Base-by-base conservation (phyloP, 2,888 invertebrate genomes). In the Rhamnusium bicolor region DNA sequence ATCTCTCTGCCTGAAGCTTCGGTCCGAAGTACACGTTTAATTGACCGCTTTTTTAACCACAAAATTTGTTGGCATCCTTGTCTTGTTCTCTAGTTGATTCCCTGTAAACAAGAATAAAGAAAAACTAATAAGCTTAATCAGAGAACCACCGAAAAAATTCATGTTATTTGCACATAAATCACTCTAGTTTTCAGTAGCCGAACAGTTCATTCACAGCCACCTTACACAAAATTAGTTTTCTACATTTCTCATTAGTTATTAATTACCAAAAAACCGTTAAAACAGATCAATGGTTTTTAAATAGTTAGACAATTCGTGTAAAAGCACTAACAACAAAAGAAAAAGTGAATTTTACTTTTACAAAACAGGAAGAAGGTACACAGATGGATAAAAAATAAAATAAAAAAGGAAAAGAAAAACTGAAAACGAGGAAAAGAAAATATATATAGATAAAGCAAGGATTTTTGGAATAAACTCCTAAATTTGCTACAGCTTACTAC, bases 161-260 rank as follows among this genome's bases (percentile, higher is more conserved):
- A 61, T 71, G 66, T 66, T 60, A 66, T 63, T 14, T 27, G 10
- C 7, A 27, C 21, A 72, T 69, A 73, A 69, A 73, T 73, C 60
- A 69, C 71, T 71, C 10, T 7, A 56, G 40, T 70, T 77, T 77
- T 75, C 77, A 68, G 77, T 75, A 77, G 77, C 75, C 29, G 40
- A 58, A 69, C 62, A 32, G 72, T 74, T 74, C 63, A 61, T 72
- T 72, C 63, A 68, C 63, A 74, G 56, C 70, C 70, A 29, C 46
- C 62, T 77, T 73, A 77, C 69, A 27, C 40, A 63, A 69, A 77
- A 77, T 73, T 69, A 67, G 72, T 60, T 77, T 74, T 69, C 63
- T 72, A 56, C 68, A 75, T 73, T 72, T 75, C 54, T 32, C 7
- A 32, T 58, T 32, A 29, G 32, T 58, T 58, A 32, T 58, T 27